Percentiles rank a stretch among this genome's conserved stretches.
Conservation (phyloP, 1,140 invertebrate genomes). For the Euura lappo region DNA sequence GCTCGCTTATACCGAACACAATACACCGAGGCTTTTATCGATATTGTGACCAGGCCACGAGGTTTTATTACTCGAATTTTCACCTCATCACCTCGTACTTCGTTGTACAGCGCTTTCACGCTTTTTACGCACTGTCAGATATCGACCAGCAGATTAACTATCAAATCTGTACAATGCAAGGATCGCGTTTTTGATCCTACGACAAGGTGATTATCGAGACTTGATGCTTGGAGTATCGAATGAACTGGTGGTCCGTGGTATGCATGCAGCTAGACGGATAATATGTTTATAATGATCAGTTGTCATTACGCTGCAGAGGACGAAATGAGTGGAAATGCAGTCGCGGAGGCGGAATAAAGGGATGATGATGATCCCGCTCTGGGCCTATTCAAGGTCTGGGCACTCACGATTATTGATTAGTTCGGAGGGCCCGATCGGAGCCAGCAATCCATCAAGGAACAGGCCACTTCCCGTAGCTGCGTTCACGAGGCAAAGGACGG, state of each 20-base stretch:
- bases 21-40: conserved; percentile 60
- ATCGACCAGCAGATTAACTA: conserved; percentile 18
- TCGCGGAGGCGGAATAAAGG: conserved; percentile 34
- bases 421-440: conserved; percentile 48
- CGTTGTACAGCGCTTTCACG: conserved; percentile 29
- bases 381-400: conserved; percentile 46
- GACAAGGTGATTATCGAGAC: background rate
- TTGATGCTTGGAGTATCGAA: background rate
- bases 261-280: conserved; percentile 26
- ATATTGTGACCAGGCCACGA: conserved; percentile 46
- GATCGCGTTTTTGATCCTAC: background rate
- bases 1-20: conserved; percentile 31
- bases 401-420: conserved; percentile 52
- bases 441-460: conserved; percentile 50
- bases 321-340: conserved; percentile 15
- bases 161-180: background rate
- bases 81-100: conserved; percentile 58
- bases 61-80: conserved; percentile 61
- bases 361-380: conserved; percentile 52
- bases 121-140: conserved; percentile 54
- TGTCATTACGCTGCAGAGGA: conserved; percentile 40
- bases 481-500: conserved; percentile 35
- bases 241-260: background rate
- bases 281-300: conserved; percentile 58
- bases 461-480: conserved; percentile 19